A percentile compares a stretch with the other conserved stretches of the same genome.
Conservation (phyloP, 2,888 invertebrate genomes). For the Gryllus longicercus region DNA sequence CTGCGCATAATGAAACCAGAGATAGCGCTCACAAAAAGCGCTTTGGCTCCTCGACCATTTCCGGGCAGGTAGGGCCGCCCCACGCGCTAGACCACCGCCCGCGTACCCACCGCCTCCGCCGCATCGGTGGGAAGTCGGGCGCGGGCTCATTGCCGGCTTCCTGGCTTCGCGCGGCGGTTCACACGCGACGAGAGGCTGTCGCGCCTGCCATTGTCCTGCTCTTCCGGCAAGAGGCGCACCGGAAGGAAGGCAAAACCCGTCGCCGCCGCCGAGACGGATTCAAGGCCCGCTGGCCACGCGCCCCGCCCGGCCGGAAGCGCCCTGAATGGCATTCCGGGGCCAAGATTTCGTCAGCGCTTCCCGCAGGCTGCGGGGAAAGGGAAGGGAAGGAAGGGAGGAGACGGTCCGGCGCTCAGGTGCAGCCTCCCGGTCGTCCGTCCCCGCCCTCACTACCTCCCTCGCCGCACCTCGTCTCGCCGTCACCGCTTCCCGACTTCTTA, state of each 20-base stretch:
- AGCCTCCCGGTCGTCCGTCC: not conserved
- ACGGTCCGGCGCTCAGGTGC: not conserved
- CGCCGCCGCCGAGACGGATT: constrained; percentile 12
- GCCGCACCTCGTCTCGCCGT: not conserved
- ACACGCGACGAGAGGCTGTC: constrained; percentile 17
- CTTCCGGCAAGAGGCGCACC: constrained; percentile 11
- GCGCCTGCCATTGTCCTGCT: constrained; percentile 11
- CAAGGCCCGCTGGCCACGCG: not conserved
- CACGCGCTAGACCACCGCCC: too few relatives aligned
- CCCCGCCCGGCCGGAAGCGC: constrained; percentile 17
- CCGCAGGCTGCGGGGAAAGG: not conserved
- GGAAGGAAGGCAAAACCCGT: constrained; percentile 17
- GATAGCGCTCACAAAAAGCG: not conserved
- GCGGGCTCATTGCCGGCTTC: constrained; percentile 31
- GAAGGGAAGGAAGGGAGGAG: too few relatives aligned
- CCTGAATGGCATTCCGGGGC: not conserved
- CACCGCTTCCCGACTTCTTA: too few relatives aligned
- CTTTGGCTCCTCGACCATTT: constrained; percentile 11
- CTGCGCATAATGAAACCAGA: constrained; percentile 3
- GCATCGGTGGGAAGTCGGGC: not conserved
- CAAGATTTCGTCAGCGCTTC: constrained; percentile 5
- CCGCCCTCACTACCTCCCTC: not conserved
- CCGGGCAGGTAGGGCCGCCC: not conserved
- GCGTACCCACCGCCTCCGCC: not conserved
- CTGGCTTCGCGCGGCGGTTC: constrained; percentile 23